Base-by-base conservation (phyloP, 2,797 vertebrate genomes). In the Ptychobarbus kaznakovi region DNA sequence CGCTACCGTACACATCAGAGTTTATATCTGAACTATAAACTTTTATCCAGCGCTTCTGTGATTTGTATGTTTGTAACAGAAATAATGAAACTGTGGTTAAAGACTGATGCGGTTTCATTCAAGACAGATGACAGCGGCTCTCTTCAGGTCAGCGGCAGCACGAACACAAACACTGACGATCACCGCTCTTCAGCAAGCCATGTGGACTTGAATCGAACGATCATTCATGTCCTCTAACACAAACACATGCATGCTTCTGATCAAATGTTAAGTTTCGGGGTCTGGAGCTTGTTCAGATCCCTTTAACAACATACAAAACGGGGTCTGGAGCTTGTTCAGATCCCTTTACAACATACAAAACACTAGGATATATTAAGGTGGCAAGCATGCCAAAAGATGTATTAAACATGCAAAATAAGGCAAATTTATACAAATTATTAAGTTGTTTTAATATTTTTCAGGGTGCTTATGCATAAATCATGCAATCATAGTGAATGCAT, bases 401-500 rank as follows among this genome's bases (percentile, higher is more conserved):
- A 69, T 28, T 68, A 86, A 87, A 81, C 38, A 44, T 25, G 40
- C 51, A 81, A 84, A 82, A 89, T 66, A 25, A 84, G 61, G 81
- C 82, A 6, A 28, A 86, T 82, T 70, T 87, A 89, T 77, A 84
- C 77, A 79, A 83, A 93, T 88, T 49, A 84, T 82, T 74, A 94
- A 94, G 90, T 90, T 90, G 42, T 80, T 91, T 86, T 90, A 94
- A 72, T 87, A 88, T 90, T 86, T 93, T 87, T 88, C 53, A 53
- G 81, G 82, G 25, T 85, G 91, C 88, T 96, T 93, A 95, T 95
- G 93, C 94, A 95, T 96, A 95, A 96, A 93, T 94, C 94, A 95
- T 95, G 95, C 93, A 96, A 95, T 95, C 94, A 96, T 91, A 90
- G 91, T 93, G 93, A 94, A 92, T 91, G 90, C 93, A 93, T 93